Percentiles rank a stretch among this genome's conserved stretches.
These are phyloP conservation scores for Cheirogaleus major DNA, from an alignment of 2,797 vertebrate genomes.

Conservation along the genomic window DNA sequence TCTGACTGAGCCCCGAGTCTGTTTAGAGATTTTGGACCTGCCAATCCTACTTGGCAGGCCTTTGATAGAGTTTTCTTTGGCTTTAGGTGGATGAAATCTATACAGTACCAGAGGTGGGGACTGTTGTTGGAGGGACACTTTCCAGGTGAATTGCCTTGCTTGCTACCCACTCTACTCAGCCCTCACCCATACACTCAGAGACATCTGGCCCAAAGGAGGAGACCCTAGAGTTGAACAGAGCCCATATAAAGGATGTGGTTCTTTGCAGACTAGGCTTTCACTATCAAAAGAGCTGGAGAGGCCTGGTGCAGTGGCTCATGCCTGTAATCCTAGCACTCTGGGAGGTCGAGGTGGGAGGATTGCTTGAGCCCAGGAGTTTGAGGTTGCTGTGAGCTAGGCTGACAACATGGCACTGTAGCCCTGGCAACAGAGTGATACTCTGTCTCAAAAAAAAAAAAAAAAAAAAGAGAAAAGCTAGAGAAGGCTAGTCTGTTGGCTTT, in stretches of 20 bases:
- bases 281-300: background rate
- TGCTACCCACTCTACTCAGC: background rate
- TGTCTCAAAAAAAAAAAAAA: no score
- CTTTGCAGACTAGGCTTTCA: background rate
- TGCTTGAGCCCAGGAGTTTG: no score
- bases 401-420: no score
- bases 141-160: conserved; percentile 90
- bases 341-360: no score
- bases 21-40: background rate
- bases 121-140: conserved; percentile 97
- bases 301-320: background rate
- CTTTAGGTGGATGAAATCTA: conserved; percentile 99
- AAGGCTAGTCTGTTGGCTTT: background rate
- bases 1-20: background rate
- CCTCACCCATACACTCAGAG: background rate
- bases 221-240: background rate
- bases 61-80: conserved; percentile 76
- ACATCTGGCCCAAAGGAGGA: background rate
- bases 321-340: no score
- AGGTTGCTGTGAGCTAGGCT: no score
- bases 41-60: background rate
- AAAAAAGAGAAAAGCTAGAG: background rate
- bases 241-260: background rate
- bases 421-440: no score
- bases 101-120: conserved; percentile 98